Evolutionary conservation across 2,888 invertebrate species (phyloP).

Genomic region (Brenthis hecate): DNA sequence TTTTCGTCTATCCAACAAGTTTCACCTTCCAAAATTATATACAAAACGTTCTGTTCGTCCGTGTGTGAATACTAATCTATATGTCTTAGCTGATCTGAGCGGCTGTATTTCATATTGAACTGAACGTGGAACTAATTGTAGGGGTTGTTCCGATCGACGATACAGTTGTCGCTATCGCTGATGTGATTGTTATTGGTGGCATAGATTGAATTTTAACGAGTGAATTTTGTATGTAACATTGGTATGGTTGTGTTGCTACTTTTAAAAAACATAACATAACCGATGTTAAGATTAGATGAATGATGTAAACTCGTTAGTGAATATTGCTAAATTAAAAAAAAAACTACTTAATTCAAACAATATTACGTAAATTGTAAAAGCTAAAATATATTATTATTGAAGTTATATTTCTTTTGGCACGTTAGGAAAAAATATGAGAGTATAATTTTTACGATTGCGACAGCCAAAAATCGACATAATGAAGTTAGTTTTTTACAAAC

Average conservation of each 20-base stretch:
- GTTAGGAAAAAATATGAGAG: too few relatives aligned
- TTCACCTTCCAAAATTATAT: not conserved
- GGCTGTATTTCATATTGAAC: conserved; percentile 76
- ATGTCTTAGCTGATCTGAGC: conserved; percentile 72
- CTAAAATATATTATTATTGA: too few relatives aligned
- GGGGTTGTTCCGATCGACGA: conserved; percentile 57
- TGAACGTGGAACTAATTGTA: conserved; percentile 71
- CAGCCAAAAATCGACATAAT: too few relatives aligned
- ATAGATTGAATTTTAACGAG: conserved; percentile 19
- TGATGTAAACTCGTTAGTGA: too few relatives aligned
- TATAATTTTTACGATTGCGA: too few relatives aligned
- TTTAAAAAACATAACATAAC: not conserved
- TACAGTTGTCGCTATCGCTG: conserved; percentile 63
- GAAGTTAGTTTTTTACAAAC: too few relatives aligned
- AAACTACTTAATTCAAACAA: too few relatives aligned
- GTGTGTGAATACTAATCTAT: conserved; percentile 67
- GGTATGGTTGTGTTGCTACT: not conserved
- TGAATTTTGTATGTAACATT: not conserved
- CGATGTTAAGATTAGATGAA: too few relatives aligned
- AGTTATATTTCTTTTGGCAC: too few relatives aligned
- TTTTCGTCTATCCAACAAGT: too few relatives aligned
- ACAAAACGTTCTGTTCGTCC: conserved; percentile 24
- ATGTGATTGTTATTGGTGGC: conserved; percentile 43
- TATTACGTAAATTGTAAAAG: too few relatives aligned
- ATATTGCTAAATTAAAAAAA: too few relatives aligned